Evolutionary conservation across 2,113 vertebrate genomes (phyloP).

Genomic region (Phalacrocorax brasilianus): DNA sequence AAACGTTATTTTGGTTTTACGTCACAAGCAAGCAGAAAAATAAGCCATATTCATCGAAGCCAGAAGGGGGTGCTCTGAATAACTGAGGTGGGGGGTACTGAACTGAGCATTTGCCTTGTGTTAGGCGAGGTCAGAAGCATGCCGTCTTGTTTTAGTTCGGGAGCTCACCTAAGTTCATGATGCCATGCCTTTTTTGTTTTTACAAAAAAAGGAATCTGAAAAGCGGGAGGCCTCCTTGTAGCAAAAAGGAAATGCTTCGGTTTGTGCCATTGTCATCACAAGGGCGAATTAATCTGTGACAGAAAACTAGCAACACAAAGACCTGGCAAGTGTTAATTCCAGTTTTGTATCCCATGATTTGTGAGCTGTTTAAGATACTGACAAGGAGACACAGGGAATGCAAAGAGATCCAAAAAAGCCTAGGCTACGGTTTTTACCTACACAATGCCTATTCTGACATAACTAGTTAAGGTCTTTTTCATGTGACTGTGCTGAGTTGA

Average conservation of each 20-base stretch:
- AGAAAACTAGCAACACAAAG: neutral
- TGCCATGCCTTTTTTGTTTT: neutral
- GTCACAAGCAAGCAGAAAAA: neutral
- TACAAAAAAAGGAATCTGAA: neutral
- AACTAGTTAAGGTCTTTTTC: neutral
- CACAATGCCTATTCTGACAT: neutral
- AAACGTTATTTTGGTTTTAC: neutral
- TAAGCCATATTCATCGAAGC: neutral
- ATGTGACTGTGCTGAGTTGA: neutral
- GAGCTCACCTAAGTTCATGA: neutral
- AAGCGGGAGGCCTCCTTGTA: neutral
- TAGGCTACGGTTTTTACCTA: neutral
- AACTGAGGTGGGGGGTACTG: neutral
- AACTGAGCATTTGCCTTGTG: neutral
- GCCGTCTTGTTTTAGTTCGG: neutral
- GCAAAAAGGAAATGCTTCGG: neutral
- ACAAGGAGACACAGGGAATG: neutral
- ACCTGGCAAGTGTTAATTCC: neutral
- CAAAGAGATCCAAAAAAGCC: neutral
- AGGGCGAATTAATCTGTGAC: conserved; percentile 4
- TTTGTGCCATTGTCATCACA: neutral
- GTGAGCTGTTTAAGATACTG: neutral
- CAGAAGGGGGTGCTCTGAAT: conserved; percentile 48
- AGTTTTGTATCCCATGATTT: neutral
- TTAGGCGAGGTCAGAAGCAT: neutral